Percentiles rank a stretch among this genome's conserved stretches.
These are phyloP conservation scores for Butorides virescens DNA, from an alignment of 2,113 vertebrate genomes.

Conservation along the genomic window DNA sequence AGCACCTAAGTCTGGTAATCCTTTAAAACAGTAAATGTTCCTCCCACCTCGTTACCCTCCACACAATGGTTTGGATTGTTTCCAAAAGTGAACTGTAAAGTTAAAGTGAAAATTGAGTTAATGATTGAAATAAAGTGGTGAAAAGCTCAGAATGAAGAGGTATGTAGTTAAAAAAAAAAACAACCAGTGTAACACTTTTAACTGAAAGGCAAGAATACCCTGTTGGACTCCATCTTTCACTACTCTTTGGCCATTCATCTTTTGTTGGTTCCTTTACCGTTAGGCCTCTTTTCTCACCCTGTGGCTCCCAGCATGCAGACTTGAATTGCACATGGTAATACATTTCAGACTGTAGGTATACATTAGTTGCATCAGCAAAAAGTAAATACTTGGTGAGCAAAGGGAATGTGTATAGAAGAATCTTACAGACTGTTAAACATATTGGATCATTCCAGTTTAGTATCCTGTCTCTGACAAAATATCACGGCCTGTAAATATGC, in stretches of 20 bases:
- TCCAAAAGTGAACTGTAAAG: not conserved
- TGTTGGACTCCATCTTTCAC: constrained; percentile 7
- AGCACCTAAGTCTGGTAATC: constrained; percentile 46
- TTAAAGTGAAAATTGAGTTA: constrained; percentile 46
- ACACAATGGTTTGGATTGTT: constrained; percentile 23
- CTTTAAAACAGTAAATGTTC: constrained; percentile 43
- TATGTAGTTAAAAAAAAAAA: not conserved
- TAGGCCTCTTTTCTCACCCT: not conserved
- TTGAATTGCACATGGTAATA: not conserved
- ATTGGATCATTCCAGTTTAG: constrained; percentile 21
- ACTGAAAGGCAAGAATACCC: not conserved
- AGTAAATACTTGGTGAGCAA: constrained; percentile 37
- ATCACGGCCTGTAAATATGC: not conserved
- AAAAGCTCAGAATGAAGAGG: constrained; percentile 12
- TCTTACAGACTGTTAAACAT: constrained; percentile 32
- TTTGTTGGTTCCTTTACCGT: not conserved
- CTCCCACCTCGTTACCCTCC: not conserved
- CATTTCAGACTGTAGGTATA: constrained; percentile 26
- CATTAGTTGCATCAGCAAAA: constrained; percentile 44
- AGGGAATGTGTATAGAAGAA: constrained; percentile 38
- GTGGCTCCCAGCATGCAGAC: not conserved
- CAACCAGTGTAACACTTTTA: not conserved
- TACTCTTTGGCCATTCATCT: not conserved
- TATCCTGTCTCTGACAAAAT: constrained; percentile 22
- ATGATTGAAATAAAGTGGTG: constrained; percentile 49